phyloP scores from a whole-genome alignment of 2,797 vertebrate genomes.

The Brachyalestes nurse region DNA sequence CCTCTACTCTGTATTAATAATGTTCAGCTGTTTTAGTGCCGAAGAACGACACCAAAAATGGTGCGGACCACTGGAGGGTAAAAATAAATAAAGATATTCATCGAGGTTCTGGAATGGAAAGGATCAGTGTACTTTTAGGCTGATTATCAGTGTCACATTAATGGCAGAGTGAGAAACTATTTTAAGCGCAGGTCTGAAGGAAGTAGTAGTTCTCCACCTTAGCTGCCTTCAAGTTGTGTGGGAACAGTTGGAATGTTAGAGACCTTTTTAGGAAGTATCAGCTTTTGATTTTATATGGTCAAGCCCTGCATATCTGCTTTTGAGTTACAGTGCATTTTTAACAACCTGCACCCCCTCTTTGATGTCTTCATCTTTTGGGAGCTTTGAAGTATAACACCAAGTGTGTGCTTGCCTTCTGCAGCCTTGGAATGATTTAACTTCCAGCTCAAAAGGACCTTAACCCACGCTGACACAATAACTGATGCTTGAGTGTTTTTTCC shows the following conservation, averaged over 20 bases:
- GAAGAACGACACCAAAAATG: slow-evolving; percentile 26
- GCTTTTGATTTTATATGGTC: slow-evolving; percentile 12
- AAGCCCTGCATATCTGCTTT: slow-evolving; percentile 72
- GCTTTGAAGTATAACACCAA: slow-evolving; percentile 70
- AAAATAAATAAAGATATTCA: slow-evolving; percentile 7
- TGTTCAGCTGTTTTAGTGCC: slow-evolving; percentile 6
- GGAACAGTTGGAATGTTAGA: slow-evolving; percentile 22
- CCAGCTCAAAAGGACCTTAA: slow-evolving; percentile 32
- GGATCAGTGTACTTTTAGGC: not conserved
- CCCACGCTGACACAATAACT: slow-evolving; percentile 56
- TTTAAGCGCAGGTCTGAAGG: slow-evolving; percentile 23
- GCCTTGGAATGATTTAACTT: slow-evolving; percentile 67
- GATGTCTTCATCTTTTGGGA: slow-evolving; percentile 71
- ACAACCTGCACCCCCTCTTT: slow-evolving; percentile 52
- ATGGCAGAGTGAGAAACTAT: slow-evolving; percentile 19
- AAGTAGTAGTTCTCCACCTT: slow-evolving; percentile 30
- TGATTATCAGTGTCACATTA: slow-evolving; percentile 18
- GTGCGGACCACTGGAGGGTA: slow-evolving; percentile 11
- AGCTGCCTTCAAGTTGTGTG: slow-evolving; percentile 3
- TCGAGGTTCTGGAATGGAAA: not conserved
- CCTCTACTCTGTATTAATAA: not conserved
- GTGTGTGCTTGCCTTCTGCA: slow-evolving; percentile 73
- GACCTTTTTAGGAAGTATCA: slow-evolving; percentile 40
- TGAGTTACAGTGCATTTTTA: slow-evolving; percentile 73
- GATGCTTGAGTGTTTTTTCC: slow-evolving; percentile 58